A percentile compares a stretch with the other conserved stretches of the same genome.
phyloP scores from a whole-genome alignment of 2,888 invertebrate genomes.

The Hirtodrosophila duncani region DNA sequence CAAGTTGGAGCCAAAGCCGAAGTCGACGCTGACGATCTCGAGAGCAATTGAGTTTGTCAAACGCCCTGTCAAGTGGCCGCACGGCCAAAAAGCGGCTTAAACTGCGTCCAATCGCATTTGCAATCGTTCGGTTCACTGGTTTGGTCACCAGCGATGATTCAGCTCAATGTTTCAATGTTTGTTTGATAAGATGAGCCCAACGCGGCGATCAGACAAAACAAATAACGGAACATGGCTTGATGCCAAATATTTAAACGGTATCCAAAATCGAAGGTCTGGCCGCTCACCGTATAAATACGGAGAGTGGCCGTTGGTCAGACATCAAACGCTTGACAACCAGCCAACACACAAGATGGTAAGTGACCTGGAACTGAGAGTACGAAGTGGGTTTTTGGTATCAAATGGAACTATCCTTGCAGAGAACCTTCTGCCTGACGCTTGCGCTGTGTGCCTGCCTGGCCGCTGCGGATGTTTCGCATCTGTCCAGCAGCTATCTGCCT shows the following conservation, averaged over 20 bases:
- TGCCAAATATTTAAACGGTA: conserved; percentile 50
- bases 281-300: conserved; percentile 48
- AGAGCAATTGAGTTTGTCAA: conserved; percentile 66
- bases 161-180: conserved; percentile 48
- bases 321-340: conserved; percentile 45
- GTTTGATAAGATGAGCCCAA: conserved; percentile 56
- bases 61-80: conserved; percentile 57
- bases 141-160: conserved; percentile 45
- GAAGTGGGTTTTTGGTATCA: neutral
- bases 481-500: conserved; percentile 60
- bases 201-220: conserved; percentile 31
- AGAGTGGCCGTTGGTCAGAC: conserved; percentile 13
- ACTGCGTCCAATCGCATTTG: conserved; percentile 41
- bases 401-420: conserved; percentile 31
- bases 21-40: conserved; percentile 36
- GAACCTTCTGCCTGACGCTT: conserved; percentile 32
- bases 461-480: conserved; percentile 66
- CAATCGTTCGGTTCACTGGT: conserved; percentile 23
- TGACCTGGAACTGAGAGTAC: neutral
- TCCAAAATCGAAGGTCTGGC: conserved; percentile 47
- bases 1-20: too few relatives aligned
- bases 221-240: conserved; percentile 58
- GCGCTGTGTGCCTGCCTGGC: conserved; percentile 43
- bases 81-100: conserved; percentile 58
- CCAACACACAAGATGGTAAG: conserved; percentile 58